Conservation (phyloP, 2,888 invertebrate species). For the Sarcophaga rosellei region DNA sequence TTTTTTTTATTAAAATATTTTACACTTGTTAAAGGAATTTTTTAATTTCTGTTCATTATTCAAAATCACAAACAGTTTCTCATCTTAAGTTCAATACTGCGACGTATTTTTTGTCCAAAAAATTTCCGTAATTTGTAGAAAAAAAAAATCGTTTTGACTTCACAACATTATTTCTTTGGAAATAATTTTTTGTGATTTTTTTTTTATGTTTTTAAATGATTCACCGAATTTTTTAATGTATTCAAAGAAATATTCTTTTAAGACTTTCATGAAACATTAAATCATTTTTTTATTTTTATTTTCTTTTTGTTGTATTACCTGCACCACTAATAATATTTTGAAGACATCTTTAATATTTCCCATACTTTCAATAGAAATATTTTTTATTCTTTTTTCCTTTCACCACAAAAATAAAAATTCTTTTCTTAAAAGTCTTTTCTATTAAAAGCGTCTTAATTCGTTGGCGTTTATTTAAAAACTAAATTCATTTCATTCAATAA, state of each 20-base stretch:
- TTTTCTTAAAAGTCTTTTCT: too few species aligned
- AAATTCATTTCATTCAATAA: not conserved
- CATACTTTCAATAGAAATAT: not conserved
- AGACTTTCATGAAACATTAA: not conserved
- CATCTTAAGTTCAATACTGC: too few species aligned
- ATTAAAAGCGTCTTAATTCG: constrained; percentile 20
- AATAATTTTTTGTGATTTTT: not conserved
- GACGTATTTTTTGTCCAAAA: too few species aligned
- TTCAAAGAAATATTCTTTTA: too few species aligned
- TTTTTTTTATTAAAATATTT: too few species aligned
- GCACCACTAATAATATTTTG: constrained; percentile 43
- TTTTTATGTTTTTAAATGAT: not conserved
- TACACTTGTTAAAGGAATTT: too few species aligned
- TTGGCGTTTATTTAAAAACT: constrained; percentile 29
- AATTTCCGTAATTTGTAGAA: too few species aligned
- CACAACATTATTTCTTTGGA: not conserved
- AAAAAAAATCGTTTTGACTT: too few species aligned
- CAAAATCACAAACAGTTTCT: too few species aligned
- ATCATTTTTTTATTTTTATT: not conserved
- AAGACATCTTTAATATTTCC: constrained; percentile 33
- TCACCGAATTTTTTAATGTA: not conserved
- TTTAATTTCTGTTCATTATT: too few species aligned
- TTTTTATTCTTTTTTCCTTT: too few species aligned
- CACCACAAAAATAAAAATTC: too few species aligned
- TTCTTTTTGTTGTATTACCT: constrained; percentile 41